Evolutionary conservation across 2,888 invertebrate species (phyloP), one percentile per base, ranked within the genome.

Genomic region (Thymelicus acteon): DNA sequence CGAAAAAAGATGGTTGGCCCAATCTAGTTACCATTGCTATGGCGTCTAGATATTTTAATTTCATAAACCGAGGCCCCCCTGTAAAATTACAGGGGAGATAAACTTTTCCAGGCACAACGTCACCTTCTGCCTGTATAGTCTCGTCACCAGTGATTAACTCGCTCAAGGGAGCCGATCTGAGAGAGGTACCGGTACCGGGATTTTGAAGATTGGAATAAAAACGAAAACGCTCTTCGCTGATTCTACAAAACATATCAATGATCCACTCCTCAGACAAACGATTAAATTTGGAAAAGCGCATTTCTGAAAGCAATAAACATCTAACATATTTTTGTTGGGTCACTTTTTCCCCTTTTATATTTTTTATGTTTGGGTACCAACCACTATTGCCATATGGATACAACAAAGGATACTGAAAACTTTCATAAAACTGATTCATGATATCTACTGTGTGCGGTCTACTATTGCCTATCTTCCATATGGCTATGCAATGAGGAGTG

Each of bases 401-500:
- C 31, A 31, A 31, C 5, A 31, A 31, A 3, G 31, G 31, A 31
- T 31, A 31, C 31, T 31, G 31, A 31, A 31, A 31, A 31, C 40
- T 57, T 60, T 72, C 72, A 62, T 73, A 73, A 10, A 67, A 67
- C 7, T 62, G 63, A 48, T 67, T 62, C 47, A 71, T 60, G 13
- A 73, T 67, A 60, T 73, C 71, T 44, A 73, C 64, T 44, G 48
- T 63, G 48, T 67, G 71, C 49, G 71, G 70, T 37, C 39, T 73
- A n/a, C 49, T 63, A 12, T 48, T 37, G 2, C 73, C 73, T 63
- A 72, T 39, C 63, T 75, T 75, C 75, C 73, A 72, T 31, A 75
- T 57, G 19, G 67, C 72, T 19, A 75, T 73, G 52, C 63, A 31
- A 31, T 31, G 31, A 31, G 31, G 31, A 31, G 31, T 31, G 31